Conservation (phyloP, 2,888 invertebrate genomes). For the Eupithecia insigniata region DNA sequence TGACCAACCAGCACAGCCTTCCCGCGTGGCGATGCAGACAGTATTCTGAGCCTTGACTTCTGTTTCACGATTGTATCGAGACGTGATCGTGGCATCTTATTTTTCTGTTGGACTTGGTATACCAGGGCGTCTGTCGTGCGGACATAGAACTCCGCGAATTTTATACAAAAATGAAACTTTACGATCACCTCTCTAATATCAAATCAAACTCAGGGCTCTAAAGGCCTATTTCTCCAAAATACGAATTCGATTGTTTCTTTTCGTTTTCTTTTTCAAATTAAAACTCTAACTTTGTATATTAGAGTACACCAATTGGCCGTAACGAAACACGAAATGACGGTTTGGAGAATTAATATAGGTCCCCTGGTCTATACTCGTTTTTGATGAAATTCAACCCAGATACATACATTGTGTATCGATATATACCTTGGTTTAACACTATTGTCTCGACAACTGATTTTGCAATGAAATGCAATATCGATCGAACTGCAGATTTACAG, state of each 20-base stretch:
- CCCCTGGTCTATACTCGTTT: background rate
- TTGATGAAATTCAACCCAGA: background rate
- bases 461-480: constrained; percentile 44
- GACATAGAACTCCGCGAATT: background rate
- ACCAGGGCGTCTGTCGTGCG: background rate
- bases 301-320: no score
- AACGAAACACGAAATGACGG: no score
- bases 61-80: no score
- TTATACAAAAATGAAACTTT: background rate
- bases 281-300: no score
- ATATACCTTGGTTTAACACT: background rate
- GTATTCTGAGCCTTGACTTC: no score
- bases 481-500: constrained; percentile 53
- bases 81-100: no score
- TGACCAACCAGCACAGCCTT: no score
- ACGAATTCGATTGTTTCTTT: no score
- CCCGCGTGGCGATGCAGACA: no score
- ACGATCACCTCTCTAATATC: background rate
- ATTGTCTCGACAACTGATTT: constrained; percentile 28
- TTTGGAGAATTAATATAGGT: no score
- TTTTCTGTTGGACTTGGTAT: background rate
- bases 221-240: no score
- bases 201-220: background rate
- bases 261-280: no score
- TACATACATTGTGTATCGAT: constrained; percentile 8